These are phyloP conservation scores for Trypoxylon attenuatum DNA, from an alignment of 2,888 invertebrate genomes.

Conservation along the genomic window DNA sequence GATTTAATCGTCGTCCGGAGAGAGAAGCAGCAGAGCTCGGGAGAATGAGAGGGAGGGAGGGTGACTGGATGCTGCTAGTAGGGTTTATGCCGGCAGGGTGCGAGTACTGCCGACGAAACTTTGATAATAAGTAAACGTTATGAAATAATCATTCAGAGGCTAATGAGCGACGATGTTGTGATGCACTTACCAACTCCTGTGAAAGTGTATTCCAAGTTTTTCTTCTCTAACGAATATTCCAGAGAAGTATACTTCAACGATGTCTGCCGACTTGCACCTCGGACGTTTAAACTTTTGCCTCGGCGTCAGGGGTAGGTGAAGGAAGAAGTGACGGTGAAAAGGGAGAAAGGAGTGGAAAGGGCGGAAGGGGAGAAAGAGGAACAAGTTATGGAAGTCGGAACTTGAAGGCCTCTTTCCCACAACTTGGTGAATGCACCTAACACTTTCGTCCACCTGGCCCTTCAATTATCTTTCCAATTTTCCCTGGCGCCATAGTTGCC, in stretches of 20 bases:
- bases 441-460: conserved; percentile 37
- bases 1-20: background rate
- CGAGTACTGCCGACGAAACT: background rate
- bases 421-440: conserved; percentile 25
- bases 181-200: conserved; percentile 37
- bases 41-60: no score
- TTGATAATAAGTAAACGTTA: conserved; percentile 12
- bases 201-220: conserved; percentile 20
- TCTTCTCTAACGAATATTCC: conserved; percentile 19
- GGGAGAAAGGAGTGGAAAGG: conserved; percentile 12
- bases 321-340: conserved; percentile 9
- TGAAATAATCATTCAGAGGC: conserved; percentile 33
- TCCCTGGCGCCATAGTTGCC: background rate
- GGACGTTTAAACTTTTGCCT: conserved; percentile 35
- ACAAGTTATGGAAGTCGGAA: background rate
- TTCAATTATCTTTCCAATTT: conserved; percentile 49
- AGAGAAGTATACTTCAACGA: background rate
- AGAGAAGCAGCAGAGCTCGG: no score
- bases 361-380: background rate
- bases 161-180: conserved; percentile 45
- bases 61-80: no score
- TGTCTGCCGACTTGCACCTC: conserved; percentile 3
- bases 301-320: background rate
- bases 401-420: conserved; percentile 5
- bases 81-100: no score